A percentile compares a stretch with the other conserved stretches of the same genome.
Conservation (phyloP, 1,140 invertebrate species). For the Brevipalpus yothersi region DNA sequence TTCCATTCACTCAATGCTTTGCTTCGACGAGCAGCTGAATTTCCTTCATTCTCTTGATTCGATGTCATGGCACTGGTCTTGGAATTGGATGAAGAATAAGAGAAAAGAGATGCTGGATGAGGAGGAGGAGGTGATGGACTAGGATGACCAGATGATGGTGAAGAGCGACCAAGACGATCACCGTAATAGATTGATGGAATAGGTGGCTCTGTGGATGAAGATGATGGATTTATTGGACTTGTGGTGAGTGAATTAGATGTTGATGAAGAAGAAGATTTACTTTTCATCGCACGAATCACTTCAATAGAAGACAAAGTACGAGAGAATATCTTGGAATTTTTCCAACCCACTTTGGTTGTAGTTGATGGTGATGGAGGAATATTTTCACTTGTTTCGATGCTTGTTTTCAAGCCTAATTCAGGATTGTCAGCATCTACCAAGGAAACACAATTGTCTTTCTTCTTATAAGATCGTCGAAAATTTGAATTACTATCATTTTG, state of each 20-base stretch:
- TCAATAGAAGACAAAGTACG: neutral
- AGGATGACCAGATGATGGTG: neutral
- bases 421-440: too few relatives aligned
- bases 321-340: neutral
- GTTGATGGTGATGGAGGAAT: neutral
- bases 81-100: neutral
- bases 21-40: neutral
- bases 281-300: neutral
- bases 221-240: neutral
- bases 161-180: neutral
- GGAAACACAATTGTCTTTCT: too few relatives aligned
- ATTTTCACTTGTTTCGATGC: too few relatives aligned
- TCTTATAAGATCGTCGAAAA: too few relatives aligned
- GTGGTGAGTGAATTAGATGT: neutral
- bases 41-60: neutral
- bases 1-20: constrained; percentile 1
- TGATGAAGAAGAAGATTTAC: neutral
- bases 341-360: neutral
- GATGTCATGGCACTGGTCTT: neutral
- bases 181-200: neutral
- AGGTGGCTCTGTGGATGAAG: neutral
- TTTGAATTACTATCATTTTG: too few relatives aligned
- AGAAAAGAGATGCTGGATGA: neutral
- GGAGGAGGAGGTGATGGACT: neutral
- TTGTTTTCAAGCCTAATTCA: too few relatives aligned